Conservation (phyloP, 2,113 vertebrate genomes). For the Amblyopsis rosae region DNA sequence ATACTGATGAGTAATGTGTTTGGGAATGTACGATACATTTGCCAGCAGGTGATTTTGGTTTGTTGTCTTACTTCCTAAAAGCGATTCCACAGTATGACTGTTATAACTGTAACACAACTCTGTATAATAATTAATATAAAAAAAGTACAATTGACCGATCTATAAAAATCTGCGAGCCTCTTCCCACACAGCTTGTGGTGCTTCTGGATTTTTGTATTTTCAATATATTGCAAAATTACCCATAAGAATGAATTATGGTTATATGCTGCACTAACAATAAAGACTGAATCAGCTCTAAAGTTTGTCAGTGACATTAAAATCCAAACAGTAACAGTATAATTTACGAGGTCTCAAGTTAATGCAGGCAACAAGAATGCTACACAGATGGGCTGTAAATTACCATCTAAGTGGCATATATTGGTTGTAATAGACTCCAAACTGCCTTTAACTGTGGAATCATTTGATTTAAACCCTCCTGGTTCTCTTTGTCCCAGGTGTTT, state of each 20-base stretch:
- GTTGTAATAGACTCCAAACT: conserved; percentile 69
- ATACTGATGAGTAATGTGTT: conserved; percentile 1
- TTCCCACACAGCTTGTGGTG: neutral
- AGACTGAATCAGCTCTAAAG: conserved; percentile 51
- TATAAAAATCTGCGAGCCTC: no score
- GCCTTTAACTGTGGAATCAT: conserved; percentile 49
- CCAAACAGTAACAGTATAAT: conserved; percentile 54
- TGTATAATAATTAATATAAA: no score
- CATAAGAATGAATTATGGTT: conserved; percentile 31
- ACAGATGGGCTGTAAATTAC: conserved; percentile 68
- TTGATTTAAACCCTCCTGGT: conserved; percentile 59
- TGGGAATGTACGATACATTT: conserved; percentile 12
- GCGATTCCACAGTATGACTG: neutral
- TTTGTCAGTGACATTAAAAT: conserved; percentile 51
- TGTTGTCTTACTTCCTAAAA: neutral
- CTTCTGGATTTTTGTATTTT: conserved; percentile 3
- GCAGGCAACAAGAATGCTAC: conserved; percentile 53
- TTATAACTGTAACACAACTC: neutral
- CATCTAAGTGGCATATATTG: conserved; percentile 68
- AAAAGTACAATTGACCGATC: no score
- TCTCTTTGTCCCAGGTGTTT: conserved; percentile 61
- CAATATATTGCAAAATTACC: neutral
- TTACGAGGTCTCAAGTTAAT: conserved; percentile 56
- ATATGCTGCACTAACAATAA: conserved; percentile 33
- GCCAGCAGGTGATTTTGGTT: conserved; percentile 1